Evolutionary conservation across 1,140 invertebrate genomes (phyloP).

Genomic region (Probaryconus sp.): DNA sequence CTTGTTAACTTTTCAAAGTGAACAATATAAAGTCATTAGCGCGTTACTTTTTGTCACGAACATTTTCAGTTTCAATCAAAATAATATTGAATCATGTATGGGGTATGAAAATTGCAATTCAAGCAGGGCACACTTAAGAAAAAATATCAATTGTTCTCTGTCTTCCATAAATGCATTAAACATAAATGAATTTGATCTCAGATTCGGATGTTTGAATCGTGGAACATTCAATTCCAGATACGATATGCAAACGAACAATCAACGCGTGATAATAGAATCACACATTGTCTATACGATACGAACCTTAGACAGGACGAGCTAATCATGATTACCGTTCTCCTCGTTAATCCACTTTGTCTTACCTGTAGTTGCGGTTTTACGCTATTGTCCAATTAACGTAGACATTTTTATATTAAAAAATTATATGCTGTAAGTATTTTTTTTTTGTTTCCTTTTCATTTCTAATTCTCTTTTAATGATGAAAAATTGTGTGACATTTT

Average conservation of each 20-base stretch:
- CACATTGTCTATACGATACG: conserved; percentile 33
- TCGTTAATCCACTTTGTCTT: conserved; percentile 46
- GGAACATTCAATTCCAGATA: conserved; percentile 45
- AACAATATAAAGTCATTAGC: too few relatives aligned
- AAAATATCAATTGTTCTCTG: too few relatives aligned
- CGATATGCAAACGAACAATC: conserved; percentile 65
- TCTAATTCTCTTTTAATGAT: too few relatives aligned
- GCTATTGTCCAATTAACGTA: conserved; percentile 17
- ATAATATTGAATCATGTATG: too few relatives aligned
- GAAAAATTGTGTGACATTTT: too few relatives aligned
- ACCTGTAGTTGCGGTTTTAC: conserved; percentile 45
- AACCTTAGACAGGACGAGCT: conserved; percentile 25
- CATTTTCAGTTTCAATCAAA: too few relatives aligned
- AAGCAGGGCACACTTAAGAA: too few relatives aligned
- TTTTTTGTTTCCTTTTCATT: too few relatives aligned
- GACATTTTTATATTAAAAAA: too few relatives aligned
- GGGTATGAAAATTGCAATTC: too few relatives aligned
- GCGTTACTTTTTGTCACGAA: too few relatives aligned
- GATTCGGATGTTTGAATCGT: conserved; percentile 19
- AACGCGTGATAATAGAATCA: conserved; percentile 53
- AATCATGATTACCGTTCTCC: conserved; percentile 32
- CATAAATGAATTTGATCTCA: conserved; percentile 28
- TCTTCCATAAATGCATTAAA: conserved; percentile 8
- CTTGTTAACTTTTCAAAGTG: neutral
- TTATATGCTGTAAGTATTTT: too few relatives aligned